These are phyloP conservation scores for Lepeophtheirus nordmannii DNA, from an alignment of 2,888 invertebrate species.

Conservation along the genomic window DNA sequence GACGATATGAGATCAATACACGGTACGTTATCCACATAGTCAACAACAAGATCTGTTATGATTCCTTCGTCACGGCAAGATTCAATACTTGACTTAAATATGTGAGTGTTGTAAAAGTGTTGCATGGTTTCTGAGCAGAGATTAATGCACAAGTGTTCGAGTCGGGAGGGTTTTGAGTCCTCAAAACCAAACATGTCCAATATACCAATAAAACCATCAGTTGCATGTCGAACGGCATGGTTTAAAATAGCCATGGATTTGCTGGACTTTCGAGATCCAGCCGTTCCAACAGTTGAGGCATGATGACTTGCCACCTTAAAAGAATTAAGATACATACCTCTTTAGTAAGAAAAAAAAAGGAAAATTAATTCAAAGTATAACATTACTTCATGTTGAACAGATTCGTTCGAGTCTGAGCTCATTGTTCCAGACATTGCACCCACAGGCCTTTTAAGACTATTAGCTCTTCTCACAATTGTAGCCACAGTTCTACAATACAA, in stretches of 20 bases:
- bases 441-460: slow-evolving; percentile 57
- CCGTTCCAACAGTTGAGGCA: slow-evolving; percentile 58
- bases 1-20: slow-evolving; percentile 90
- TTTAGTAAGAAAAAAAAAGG: too few relatives aligned
- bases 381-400: slow-evolving; percentile 58
- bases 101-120: slow-evolving; percentile 91
- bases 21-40: slow-evolving; percentile 86
- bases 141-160: slow-evolving; percentile 87
- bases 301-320: slow-evolving; percentile 56
- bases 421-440: slow-evolving; percentile 11
- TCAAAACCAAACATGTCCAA: slow-evolving; percentile 94
- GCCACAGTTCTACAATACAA: slow-evolving; percentile 85
- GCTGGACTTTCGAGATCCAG: slow-evolving; percentile 50
- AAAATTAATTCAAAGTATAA: background rate
- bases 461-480: slow-evolving; percentile 78
- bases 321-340: slow-evolving; percentile 23
- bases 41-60: slow-evolving; percentile 70
- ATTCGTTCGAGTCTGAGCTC: slow-evolving; percentile 52
- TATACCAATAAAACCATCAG: slow-evolving; percentile 86
- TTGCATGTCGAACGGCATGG: slow-evolving; percentile 78
- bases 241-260: slow-evolving; percentile 81
- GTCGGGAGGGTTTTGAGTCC: slow-evolving; percentile 69
- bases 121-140: slow-evolving; percentile 93
- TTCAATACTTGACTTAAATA: slow-evolving; percentile 83
- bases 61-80: slow-evolving; percentile 87